Evolutionary conservation across 2,888 invertebrate genomes (phyloP).

Genomic region (Pyrgus malvae): DNA sequence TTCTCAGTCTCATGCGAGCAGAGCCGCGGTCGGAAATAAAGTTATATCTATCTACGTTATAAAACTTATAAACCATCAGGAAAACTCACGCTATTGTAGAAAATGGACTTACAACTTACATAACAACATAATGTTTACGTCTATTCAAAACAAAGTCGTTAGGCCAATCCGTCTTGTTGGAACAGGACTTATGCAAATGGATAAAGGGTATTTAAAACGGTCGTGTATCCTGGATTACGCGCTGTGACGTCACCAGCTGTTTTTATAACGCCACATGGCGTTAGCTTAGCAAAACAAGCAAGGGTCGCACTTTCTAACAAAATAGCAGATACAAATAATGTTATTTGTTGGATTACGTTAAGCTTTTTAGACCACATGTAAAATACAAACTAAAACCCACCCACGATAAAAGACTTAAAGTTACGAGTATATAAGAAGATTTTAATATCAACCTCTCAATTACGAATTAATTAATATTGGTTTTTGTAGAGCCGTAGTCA

Average conservation of each 20-base stretch:
- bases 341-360: no score
- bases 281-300: constrained; percentile 52
- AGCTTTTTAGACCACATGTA: no score
- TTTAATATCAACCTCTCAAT: no score
- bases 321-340: no score
- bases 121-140: not conserved
- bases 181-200: constrained; percentile 76
- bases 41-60: not conserved
- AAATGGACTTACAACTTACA: not conserved
- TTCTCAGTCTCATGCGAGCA: no score
- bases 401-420: no score
- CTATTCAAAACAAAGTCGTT: constrained; percentile 15
- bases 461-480: no score
- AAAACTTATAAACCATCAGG: no score
- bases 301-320: constrained; percentile 27
- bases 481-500: no score
- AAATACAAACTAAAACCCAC: no score
- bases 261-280: constrained; percentile 74
- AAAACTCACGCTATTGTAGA: not conserved
- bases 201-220: constrained; percentile 61
- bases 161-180: constrained; percentile 61
- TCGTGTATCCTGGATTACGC: constrained; percentile 63
- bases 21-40: no score
- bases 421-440: no score
- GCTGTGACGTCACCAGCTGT: constrained; percentile 59